Evolutionary conservation across 2,797 vertebrate species (phyloP), one percentile per base, ranked within the genome.

Genomic region (Apodemus agrarius): DNA sequence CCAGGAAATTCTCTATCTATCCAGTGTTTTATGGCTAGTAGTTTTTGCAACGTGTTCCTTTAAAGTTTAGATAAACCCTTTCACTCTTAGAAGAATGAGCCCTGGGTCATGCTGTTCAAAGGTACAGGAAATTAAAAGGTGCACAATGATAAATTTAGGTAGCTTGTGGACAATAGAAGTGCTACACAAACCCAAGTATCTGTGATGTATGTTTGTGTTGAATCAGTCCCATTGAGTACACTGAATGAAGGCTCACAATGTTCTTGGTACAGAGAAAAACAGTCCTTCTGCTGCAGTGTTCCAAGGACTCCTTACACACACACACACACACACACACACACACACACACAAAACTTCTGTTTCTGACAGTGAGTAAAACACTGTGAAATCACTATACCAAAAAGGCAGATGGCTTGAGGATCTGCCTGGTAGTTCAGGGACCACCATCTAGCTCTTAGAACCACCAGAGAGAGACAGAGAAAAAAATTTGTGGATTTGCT

Each of bases 21-120:
- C 43, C 69, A 46, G 61, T 79, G 84, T 93, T 79, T 94, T 76
- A 80, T 10, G 46, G 37, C 81, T 90, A 84, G 54, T 67, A 3
- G 22, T 24, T 94, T 93, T 85, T 85, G 80, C 57, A 89, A 86
- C 74, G 65, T 49, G 40, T 79, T 84, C 40, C 24, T 74, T 88
- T 88, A 76, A 89, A 89, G 54, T 49, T 80, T 63, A 87, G 79
- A 87, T 89, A 72, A 65, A 88, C 61, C 40, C 31, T 69, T 95
- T 92, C 43, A 24, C 92, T 88, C 61, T 92, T 46, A 52, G 63
- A 90, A 93, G 75, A 81, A 72, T 19, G 79, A 67, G 26, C 14
- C 6, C 67, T 46, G 59, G 57, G 40, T 69, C 31, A 63, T 29
- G n/a, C 82, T 49, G 22, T 31, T 87, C 74, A 76, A 80, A 97